These are phyloP conservation scores for Plodia interpunctella DNA, from an alignment of 1,140 invertebrate species.

Conservation along the genomic window DNA sequence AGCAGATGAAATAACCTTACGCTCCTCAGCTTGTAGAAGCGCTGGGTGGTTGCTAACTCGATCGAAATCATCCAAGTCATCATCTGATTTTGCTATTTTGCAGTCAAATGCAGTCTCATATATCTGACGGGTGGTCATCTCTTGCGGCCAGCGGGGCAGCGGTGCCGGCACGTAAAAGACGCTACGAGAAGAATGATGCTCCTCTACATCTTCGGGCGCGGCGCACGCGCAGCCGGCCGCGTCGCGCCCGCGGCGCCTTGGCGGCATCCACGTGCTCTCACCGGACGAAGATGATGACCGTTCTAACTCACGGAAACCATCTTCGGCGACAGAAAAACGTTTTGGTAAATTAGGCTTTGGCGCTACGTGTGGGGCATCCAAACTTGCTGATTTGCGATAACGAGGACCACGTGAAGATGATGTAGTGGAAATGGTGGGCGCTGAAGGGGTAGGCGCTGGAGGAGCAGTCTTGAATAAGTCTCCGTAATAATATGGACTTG, in stretches of 20 bases:
- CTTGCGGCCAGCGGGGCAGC: slow-evolving; percentile 82
- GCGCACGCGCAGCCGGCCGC: slow-evolving; percentile 82
- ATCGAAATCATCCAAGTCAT: slow-evolving; percentile 88
- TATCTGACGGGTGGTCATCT: slow-evolving; percentile 81
- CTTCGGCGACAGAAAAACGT: slow-evolving; percentile 81
- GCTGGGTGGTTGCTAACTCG: slow-evolving; percentile 88
- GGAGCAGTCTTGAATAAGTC: slow-evolving; percentile 81
- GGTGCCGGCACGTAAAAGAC: slow-evolving; percentile 80
- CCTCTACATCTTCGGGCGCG: slow-evolving; percentile 81
- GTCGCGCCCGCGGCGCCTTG: slow-evolving; percentile 78
- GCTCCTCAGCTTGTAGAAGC: slow-evolving; percentile 79
- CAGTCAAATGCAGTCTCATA: slow-evolving; percentile 94
- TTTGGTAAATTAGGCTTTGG: slow-evolving; percentile 74
- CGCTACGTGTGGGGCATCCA: slow-evolving; percentile 81
- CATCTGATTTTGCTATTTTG: slow-evolving; percentile 88
- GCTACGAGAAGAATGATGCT: slow-evolving; percentile 78
- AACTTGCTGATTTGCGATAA: slow-evolving; percentile 81
- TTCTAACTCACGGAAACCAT: slow-evolving; percentile 78
- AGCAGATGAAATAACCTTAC: slow-evolving; percentile 67
- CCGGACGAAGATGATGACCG: slow-evolving; percentile 72
- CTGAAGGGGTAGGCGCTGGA: slow-evolving; percentile 48
- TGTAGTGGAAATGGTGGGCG: slow-evolving; percentile 57
- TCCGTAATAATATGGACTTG: slow-evolving; percentile 88
- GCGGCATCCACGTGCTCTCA: slow-evolving; percentile 78
- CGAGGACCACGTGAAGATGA: slow-evolving; percentile 62